These are phyloP conservation scores for Vulpes ferrilata DNA, from an alignment of 2,113 vertebrate species.

Conservation along the genomic window DNA sequence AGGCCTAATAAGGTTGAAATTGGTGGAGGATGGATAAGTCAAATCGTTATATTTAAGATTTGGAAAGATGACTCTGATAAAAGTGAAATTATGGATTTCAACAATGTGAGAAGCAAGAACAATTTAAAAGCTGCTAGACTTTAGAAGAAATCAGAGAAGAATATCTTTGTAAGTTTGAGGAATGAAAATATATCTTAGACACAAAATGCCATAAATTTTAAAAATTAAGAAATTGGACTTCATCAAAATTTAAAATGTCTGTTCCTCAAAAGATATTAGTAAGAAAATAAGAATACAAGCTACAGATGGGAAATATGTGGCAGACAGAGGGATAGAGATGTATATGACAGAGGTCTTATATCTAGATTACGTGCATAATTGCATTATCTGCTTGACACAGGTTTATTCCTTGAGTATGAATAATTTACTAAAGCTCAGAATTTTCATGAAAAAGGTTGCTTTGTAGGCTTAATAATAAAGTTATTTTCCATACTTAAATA, in stretches of 20 bases:
- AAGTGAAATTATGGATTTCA: background rate
- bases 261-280: background rate
- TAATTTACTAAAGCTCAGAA: background rate
- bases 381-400: background rate
- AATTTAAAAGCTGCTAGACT: background rate
- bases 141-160: background rate
- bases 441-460: background rate
- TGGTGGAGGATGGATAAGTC: background rate
- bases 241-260: conserved; percentile 24
- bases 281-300: conserved; percentile 23
- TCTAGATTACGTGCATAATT: background rate
- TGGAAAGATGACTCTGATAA: background rate
- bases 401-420: background rate
- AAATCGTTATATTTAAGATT: background rate
- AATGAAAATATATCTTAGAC: background rate
- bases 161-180: background rate
- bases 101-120: background rate
- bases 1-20: background rate
- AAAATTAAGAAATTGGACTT: background rate
- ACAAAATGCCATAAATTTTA: background rate
- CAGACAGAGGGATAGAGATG: background rate
- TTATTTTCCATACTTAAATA: background rate
- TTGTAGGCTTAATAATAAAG: background rate
- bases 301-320: background rate
- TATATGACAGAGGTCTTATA: background rate